phyloP scores from a whole-genome alignment of 1,140 invertebrate genomes.

The Belonocnema kinseyi region DNA sequence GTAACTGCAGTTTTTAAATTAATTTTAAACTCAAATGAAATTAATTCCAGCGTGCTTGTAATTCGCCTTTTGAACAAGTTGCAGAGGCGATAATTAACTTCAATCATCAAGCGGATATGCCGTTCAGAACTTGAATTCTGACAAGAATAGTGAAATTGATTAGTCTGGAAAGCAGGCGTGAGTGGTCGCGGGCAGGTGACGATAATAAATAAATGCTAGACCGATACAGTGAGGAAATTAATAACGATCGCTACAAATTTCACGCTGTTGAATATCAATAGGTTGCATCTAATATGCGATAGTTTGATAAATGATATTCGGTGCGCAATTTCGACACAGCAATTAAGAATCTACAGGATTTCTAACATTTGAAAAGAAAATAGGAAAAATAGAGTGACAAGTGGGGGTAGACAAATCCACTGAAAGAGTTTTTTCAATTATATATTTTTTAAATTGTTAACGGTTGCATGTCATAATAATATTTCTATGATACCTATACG shows the following conservation, averaged over 20 bases:
- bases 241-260: conserved; percentile 23
- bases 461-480: not conserved
- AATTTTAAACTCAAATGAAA: conserved; percentile 18
- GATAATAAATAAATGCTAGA: conserved; percentile 21
- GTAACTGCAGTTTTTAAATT: too few species aligned
- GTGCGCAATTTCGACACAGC: conserved; percentile 18
- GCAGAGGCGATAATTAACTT: not conserved
- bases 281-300: conserved; percentile 1
- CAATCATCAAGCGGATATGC: not conserved
- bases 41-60: not conserved
- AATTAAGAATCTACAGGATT: conserved; percentile 18
- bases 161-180: not conserved
- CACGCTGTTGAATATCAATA: conserved; percentile 21
- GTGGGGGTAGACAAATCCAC: not conserved
- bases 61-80: not conserved
- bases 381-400: not conserved
- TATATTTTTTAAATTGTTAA: not conserved
- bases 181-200: conserved; percentile 6
- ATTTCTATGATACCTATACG: too few species aligned
- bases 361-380: not conserved
- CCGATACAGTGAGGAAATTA: conserved; percentile 12
- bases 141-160: conserved; percentile 4
- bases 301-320: conserved; percentile 7
- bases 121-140: conserved; percentile 9
- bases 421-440: not conserved